phyloP scores from a whole-genome alignment of 2,113 vertebrate species.

The Psophia crepitans region DNA sequence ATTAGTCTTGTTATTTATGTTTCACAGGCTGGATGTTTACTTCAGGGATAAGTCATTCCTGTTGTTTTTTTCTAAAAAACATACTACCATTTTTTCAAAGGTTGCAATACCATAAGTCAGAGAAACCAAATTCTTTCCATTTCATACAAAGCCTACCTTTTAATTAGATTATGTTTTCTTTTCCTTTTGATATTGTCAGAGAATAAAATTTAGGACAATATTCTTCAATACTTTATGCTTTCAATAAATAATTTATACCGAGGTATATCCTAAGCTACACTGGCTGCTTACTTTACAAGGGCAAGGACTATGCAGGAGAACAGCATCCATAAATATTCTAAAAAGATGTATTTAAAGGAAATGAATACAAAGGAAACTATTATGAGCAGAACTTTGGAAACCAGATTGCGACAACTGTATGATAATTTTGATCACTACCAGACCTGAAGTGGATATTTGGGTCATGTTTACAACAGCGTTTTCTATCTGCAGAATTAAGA shows the following conservation, averaged over 20 bases:
- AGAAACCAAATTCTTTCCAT: neutral
- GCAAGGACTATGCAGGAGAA: slow-evolving; percentile 3
- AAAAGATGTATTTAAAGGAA: slow-evolving; percentile 18
- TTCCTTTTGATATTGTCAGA: slow-evolving; percentile 31
- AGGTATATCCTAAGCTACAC: neutral
- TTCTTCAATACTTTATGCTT: slow-evolving; percentile 51
- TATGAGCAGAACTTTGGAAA: slow-evolving; percentile 18
- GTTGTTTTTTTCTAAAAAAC: neutral
- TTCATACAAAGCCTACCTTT: slow-evolving; percentile 6
- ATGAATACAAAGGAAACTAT: slow-evolving; percentile 1
- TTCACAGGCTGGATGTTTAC: neutral
- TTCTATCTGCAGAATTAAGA: neutral
- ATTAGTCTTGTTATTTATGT: slow-evolving; percentile 48
- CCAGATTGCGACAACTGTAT: neutral
- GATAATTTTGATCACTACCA: slow-evolving; percentile 30
- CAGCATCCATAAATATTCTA: slow-evolving; percentile 24
- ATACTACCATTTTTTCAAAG: neutral
- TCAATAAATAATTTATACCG: slow-evolving; percentile 34
- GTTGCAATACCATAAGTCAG: neutral
- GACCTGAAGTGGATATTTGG: slow-evolving; percentile 9
- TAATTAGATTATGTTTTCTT: slow-evolving; percentile 44
- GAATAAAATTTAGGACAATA: slow-evolving; percentile 53
- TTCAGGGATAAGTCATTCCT: slow-evolving; percentile 13
- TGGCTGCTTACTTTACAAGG: neutral
- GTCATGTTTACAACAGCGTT: slow-evolving; percentile 33